Conservation (phyloP, 2,888 invertebrate genomes). For the Phengaris arion region DNA sequence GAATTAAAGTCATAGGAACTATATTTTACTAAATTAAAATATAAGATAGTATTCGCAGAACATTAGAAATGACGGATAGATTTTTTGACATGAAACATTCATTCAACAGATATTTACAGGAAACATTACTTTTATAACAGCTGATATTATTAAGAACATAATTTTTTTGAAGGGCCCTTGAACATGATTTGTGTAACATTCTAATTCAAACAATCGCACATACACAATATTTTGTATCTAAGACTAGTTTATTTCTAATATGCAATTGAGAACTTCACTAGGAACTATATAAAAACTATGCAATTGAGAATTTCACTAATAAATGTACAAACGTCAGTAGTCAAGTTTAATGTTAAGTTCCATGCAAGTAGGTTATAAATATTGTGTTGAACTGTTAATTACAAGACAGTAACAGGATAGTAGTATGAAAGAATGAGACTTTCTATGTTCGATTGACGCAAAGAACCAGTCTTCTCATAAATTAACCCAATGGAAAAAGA, state of each 20-base stretch:
- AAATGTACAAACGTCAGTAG: background rate
- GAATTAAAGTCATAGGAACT: too few relatives aligned
- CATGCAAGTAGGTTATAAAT: constrained; percentile 1
- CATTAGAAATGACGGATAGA: background rate
- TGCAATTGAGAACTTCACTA: background rate
- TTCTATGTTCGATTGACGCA: constrained; percentile 1
- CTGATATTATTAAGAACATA: background rate
- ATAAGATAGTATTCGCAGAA: background rate
- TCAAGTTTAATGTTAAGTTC: background rate
- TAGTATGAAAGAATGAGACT: background rate
- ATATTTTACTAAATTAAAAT: background rate
- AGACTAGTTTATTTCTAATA: background rate
- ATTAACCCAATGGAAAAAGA: background rate
- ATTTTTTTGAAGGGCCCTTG: background rate
- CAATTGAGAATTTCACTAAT: background rate
- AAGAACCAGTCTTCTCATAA: background rate
- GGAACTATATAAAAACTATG: background rate
- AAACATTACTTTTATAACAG: background rate
- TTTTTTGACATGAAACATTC: background rate
- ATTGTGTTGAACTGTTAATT: background rate
- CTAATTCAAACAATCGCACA: background rate
- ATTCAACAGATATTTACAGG: background rate
- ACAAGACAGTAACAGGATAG: background rate
- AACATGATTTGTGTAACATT: background rate
- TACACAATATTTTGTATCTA: background rate